Evolutionary conservation across 2,797 vertebrate genomes (phyloP).

Genomic region (Falco naumanni): DNA sequence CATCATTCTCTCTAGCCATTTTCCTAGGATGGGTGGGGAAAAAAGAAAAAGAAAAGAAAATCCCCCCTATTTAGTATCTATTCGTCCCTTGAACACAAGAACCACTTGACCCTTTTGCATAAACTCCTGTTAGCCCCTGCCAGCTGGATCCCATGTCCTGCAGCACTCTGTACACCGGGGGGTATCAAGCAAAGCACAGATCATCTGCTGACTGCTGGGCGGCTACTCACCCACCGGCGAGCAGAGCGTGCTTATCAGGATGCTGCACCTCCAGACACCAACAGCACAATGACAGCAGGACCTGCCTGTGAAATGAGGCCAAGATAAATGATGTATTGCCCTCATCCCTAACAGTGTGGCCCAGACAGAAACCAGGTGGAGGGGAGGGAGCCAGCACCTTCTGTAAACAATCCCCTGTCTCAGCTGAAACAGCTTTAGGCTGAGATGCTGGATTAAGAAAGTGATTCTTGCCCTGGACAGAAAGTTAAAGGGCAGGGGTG

Average conservation of each 20-base stretch:
- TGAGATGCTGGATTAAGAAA: conserved; percentile 69
- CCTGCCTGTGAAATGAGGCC: conserved; percentile 71
- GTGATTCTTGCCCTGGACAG: conserved; percentile 66
- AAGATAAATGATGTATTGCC: conserved; percentile 76
- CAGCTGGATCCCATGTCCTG: conserved; percentile 40
- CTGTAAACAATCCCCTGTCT: conserved; percentile 74
- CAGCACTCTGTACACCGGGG: neutral
- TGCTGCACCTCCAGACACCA: conserved; percentile 49
- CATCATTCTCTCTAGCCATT: neutral
- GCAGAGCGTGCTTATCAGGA: conserved; percentile 63
- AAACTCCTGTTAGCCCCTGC: conserved; percentile 34
- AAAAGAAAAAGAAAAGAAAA: no score
- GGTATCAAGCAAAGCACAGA: neutral
- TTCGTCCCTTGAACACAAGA: conserved; percentile 44
- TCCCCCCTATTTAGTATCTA: neutral
- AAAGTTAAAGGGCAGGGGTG: conserved; percentile 70
- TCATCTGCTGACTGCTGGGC: conserved; percentile 10
- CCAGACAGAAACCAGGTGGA: conserved; percentile 81
- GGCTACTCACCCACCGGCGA: neutral
- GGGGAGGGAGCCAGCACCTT: conserved; percentile 66
- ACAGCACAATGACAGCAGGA: conserved; percentile 66
- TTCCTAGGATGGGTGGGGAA: neutral
- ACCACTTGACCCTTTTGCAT: conserved; percentile 60
- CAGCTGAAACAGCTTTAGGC: conserved; percentile 60
- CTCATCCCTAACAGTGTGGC: conserved; percentile 69